These are phyloP conservation scores for Isoperla grammatica DNA, from an alignment of 2,888 invertebrate genomes.

Conservation along the genomic window DNA sequence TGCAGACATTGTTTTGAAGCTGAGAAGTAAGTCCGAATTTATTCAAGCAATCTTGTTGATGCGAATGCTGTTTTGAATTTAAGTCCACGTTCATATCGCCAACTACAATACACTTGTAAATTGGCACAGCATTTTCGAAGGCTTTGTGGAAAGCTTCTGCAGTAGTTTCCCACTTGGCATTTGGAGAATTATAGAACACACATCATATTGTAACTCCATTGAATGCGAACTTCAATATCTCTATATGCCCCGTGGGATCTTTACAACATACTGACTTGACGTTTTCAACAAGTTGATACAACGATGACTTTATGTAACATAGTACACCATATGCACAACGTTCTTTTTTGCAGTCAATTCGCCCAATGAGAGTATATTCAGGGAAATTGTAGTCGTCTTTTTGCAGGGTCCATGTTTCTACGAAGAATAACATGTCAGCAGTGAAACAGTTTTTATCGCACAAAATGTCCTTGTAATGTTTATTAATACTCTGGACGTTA, in stretches of 20 bases:
- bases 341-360: not conserved
- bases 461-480: not conserved
- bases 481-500: not conserved
- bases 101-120: not conserved
- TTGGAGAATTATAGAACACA: conserved; percentile 1
- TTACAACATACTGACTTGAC: not conserved
- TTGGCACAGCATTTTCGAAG: not conserved
- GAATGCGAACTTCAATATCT: not conserved
- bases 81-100: conserved; percentile 2
- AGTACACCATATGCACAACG: not conserved
- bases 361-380: not conserved
- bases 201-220: not conserved
- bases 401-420: conserved; percentile 4
- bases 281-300: not conserved
- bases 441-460: not conserved
- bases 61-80: not conserved
- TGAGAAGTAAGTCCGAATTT: not conserved
- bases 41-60: not conserved
- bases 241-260: not conserved
- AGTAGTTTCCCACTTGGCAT: not conserved
- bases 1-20: not conserved
- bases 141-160: not conserved
- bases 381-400: not conserved
- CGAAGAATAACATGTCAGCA: not conserved
- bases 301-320: not conserved